Percentiles rank a stretch among this genome's conserved stretches.
phyloP scores from a whole-genome alignment of 2,888 invertebrate genomes.

The Euplexia lucipara region DNA sequence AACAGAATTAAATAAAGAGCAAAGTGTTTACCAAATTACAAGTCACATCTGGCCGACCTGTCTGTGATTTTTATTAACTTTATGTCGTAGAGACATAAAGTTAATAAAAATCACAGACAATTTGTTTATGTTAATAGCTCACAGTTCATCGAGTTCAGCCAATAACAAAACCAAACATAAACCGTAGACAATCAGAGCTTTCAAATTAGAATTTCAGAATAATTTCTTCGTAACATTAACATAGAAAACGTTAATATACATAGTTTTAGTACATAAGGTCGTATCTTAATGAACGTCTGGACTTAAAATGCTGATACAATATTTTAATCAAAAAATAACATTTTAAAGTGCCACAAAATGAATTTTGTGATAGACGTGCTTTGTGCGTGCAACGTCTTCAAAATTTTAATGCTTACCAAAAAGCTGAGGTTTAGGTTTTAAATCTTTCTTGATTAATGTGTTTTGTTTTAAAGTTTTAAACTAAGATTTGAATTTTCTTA shows the following conservation, averaged over 20 bases:
- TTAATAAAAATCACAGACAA: not conserved
- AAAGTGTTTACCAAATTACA: not conserved
- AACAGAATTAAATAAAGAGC: not conserved
- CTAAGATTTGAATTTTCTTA: not conserved
- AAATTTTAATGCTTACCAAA: conserved; percentile 32
- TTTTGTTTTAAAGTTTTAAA: conserved; percentile 9
- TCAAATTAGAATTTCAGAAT: conserved; percentile 43
- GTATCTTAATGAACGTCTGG: conserved; percentile 31
- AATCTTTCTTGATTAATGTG: conserved; percentile 35
- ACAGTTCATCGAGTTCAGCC: conserved; percentile 22
- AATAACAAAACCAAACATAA: conserved; percentile 14
- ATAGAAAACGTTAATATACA: conserved; percentile 40
- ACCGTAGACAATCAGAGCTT: conserved; percentile 32
- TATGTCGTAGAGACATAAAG: not conserved
- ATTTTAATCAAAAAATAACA: conserved; percentile 22
- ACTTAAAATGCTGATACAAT: conserved; percentile 38
- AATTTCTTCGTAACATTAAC: conserved; percentile 47
- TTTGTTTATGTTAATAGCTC: not conserved
- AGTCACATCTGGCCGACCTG: not conserved
- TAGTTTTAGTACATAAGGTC: conserved; percentile 21
- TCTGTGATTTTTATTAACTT: not conserved
- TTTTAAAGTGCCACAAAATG: conserved; percentile 26
- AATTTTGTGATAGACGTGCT: conserved; percentile 28
- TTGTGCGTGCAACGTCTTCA: conserved; percentile 29
- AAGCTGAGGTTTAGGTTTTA: conserved; percentile 26